Evolutionary conservation across 1,140 invertebrate genomes (phyloP).

Genomic region (Aleiodes sp.): DNA sequence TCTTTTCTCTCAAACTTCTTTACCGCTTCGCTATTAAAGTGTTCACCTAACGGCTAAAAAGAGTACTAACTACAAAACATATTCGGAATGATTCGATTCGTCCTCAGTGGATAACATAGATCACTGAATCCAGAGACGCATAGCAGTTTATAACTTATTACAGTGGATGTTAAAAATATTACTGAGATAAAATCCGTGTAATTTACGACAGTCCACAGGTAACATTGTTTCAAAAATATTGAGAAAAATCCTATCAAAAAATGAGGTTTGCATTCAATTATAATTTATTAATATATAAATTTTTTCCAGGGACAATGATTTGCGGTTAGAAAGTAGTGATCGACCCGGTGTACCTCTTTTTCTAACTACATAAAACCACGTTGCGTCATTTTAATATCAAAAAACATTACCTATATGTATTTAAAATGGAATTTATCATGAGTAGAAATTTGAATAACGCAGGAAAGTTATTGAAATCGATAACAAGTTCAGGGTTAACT

Average conservation of each 20-base stretch:
- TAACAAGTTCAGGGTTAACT: too few species aligned
- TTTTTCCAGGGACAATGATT: background rate
- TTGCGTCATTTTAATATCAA: background rate
- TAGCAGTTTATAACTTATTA: background rate
- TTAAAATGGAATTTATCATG: conserved; percentile 9
- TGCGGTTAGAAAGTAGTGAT: background rate
- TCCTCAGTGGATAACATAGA: background rate
- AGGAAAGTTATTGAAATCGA: background rate
- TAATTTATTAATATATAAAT: background rate
- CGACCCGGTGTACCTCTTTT: background rate
- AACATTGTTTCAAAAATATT: background rate
- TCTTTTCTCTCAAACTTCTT: too few species aligned
- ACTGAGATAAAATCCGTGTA: background rate
- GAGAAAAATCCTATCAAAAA: background rate
- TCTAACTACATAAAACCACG: background rate
- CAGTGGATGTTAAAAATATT: background rate
- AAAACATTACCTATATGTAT: background rate
- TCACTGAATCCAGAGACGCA: background rate
- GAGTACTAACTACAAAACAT: background rate
- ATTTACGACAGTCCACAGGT: background rate
- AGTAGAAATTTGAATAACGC: conserved; percentile 9
- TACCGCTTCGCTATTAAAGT: too few species aligned
- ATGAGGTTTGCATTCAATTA: background rate
- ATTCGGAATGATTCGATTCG: background rate
- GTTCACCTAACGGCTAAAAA: background rate